A percentile compares a stretch with the other conserved stretches of the same genome.
Evolutionary conservation across 2,797 vertebrate genomes (phyloP).

Genomic region (Chaetodon trifasciatus): DNA sequence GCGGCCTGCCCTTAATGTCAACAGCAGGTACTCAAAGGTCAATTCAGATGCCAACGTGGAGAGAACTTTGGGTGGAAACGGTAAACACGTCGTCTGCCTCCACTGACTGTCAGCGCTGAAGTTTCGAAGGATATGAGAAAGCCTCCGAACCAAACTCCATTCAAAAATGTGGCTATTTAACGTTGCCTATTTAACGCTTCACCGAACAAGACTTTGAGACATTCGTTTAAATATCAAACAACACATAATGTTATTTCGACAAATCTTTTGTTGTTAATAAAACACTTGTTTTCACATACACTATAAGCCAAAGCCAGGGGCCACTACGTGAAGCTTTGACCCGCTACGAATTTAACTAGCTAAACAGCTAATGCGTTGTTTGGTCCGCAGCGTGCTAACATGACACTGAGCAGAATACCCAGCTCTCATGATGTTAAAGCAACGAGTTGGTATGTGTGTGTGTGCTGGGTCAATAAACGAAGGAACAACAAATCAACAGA

Average conservation of each 20-base stretch:
- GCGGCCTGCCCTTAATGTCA: slow-evolving; percentile 38
- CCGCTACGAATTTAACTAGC: not conserved
- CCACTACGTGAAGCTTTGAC: not conserved
- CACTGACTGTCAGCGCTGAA: not conserved
- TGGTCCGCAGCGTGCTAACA: not conserved
- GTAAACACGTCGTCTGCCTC: not conserved
- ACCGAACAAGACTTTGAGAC: not conserved
- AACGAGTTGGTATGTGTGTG: not conserved
- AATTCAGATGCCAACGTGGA: slow-evolving; percentile 25
- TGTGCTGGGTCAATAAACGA: too few species aligned
- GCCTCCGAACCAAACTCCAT: not conserved
- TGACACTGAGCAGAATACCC: not conserved
- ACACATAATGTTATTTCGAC: not conserved
- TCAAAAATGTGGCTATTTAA: not conserved
- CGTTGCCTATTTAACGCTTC: not conserved
- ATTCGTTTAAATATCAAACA: not conserved
- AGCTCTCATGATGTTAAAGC: not conserved
- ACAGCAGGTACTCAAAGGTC: slow-evolving; percentile 32
- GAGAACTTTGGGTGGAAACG: not conserved
- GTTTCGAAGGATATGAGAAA: not conserved
- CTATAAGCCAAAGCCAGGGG: not conserved
- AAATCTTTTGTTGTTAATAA: too few species aligned
- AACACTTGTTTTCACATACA: not conserved
- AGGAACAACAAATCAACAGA: not conserved
- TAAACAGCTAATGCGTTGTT: not conserved